A percentile compares a stretch with the other conserved stretches of the same genome.
Conservation (phyloP, 2,113 vertebrate species). For the Cyanocitta stelleri region DNA sequence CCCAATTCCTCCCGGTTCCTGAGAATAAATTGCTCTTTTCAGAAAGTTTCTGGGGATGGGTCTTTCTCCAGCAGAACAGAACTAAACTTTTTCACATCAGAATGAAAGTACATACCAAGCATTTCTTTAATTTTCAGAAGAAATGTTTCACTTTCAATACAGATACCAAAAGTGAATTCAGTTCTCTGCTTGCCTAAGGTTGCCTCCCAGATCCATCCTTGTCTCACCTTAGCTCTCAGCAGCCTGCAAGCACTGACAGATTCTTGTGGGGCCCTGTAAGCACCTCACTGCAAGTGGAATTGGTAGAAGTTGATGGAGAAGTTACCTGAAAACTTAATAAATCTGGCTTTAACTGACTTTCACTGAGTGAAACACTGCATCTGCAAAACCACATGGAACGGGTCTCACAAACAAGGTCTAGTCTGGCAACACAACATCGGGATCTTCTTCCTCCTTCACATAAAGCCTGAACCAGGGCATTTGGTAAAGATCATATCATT, state of each 20-base stretch:
- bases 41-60: background rate
- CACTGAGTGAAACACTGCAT: background rate
- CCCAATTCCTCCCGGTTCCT: background rate
- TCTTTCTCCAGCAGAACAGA: background rate
- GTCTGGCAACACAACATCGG: background rate
- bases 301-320: background rate
- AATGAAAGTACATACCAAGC: background rate
- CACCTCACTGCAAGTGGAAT: background rate
- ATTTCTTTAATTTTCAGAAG: background rate
- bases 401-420: background rate
- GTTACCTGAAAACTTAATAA: background rate
- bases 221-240: background rate
- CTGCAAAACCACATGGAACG: background rate
- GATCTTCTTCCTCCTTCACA: background rate
- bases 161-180: background rate
- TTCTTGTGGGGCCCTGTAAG: background rate
- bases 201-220: background rate
- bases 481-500: background rate
- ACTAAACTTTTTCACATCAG: background rate
- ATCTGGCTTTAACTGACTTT: background rate
- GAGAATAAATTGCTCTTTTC: background rate
- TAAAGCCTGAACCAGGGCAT: background rate
- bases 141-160: background rate
- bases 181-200: background rate
- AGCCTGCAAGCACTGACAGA: background rate